Base-by-base conservation (phyloP, 2,888 invertebrate genomes). In the Lucinisca nassula region DNA sequence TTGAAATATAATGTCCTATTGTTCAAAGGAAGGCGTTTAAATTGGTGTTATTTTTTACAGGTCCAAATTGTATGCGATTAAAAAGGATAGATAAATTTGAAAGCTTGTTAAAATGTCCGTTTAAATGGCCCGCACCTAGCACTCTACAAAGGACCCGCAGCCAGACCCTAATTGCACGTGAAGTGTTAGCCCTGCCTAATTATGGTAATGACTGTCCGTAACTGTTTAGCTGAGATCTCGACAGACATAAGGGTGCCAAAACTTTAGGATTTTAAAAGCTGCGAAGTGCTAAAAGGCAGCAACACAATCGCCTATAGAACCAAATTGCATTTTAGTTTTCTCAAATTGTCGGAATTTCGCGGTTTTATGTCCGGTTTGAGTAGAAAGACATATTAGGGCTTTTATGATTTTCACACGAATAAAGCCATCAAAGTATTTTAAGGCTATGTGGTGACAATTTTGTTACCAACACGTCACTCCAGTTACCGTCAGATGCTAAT, bases 281-380 rank as follows among this genome's bases (percentile, higher is more conserved):
- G 24, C 24, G 58, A 58, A 58, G 58, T 58, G 58, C 27, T 58
- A 58, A 58, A 58, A 58, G 58, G 58, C 58, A 58, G 58, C 58
- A 27, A 58, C 24, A 17, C 58, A 58, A 58, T 58, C 58, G 27
- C 58, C 27, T 58, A 58, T 27, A 58, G 58, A 10, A 58, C 58
- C 3, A 24, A 58, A 58, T 58, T 58, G 58, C 58, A 58, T 58
- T 58, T 58, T 58, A n/a, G 6, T 1, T n/a, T n/a, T 27, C 4
- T 24, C 12, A 58, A 27, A 58, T 58, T 58, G 58, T 27, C n/a
- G n/a, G 21, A 51, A 4, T 6, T 10, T 51, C 51, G 21, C 58
- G 58, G 58, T 58, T 58, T 27, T 58, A 58, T 58, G 58, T 58
- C 58, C 58, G 58, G 58, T 58, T 10, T 27, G 58, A 58, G 3